These are phyloP conservation scores for Ornithoptera alexandrae DNA, from an alignment of 2,888 invertebrate genomes.

Conservation along the genomic window DNA sequence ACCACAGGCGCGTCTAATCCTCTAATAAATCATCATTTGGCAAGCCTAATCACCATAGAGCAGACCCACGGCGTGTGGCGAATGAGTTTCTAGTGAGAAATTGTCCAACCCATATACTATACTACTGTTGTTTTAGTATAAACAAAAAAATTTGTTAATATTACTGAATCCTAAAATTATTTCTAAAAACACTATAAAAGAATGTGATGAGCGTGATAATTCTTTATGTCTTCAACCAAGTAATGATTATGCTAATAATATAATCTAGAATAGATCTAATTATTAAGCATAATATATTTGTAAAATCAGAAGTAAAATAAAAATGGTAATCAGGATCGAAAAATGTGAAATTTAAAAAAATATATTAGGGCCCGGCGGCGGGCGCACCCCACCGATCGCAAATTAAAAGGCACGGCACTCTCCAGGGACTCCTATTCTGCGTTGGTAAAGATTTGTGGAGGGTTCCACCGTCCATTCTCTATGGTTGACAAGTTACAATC, in stretches of 20 bases:
- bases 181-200: neutral
- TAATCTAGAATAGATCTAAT: neutral
- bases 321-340: constrained; percentile 10
- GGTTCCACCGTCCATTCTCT: constrained; percentile 55
- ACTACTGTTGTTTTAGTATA: neutral
- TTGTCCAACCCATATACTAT: neutral
- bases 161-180: neutral
- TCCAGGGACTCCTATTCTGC: constrained; percentile 65
- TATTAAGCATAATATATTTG: neutral
- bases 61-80: constrained; percentile 45
- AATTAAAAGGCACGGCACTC: constrained; percentile 76
- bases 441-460: constrained; percentile 70
- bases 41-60: constrained; percentile 76
- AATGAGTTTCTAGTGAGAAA: constrained; percentile 42
- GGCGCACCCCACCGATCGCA: constrained; percentile 71
- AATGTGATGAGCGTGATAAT: neutral
- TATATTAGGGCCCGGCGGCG: constrained; percentile 42
- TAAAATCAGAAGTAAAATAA: neutral
- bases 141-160: neutral
- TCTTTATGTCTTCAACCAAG: neutral
- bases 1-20: constrained; percentile 70
- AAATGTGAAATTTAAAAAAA: constrained; percentile 41
- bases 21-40: constrained; percentile 77
- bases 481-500: constrained; percentile 67
- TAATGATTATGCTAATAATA: neutral